Percentiles rank a stretch among this genome's conserved stretches.
Evolutionary conservation across 2,113 vertebrate genomes (phyloP).

Genomic region (Corvus moneduloides): DNA sequence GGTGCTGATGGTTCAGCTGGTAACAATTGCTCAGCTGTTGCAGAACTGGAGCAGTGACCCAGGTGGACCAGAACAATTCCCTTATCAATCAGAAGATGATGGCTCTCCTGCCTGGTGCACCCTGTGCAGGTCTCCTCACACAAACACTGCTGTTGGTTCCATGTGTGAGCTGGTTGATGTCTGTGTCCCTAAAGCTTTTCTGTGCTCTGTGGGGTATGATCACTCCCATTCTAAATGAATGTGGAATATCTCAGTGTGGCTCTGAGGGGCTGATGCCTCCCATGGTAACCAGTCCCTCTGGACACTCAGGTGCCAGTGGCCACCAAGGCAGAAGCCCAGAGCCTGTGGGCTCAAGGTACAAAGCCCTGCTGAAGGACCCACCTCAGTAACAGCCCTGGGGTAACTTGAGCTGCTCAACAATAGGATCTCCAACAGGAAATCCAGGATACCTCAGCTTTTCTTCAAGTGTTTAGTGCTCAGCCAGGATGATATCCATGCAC

Average conservation of each 20-base stretch:
- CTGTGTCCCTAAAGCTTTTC: not conserved
- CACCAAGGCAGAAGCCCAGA: not conserved
- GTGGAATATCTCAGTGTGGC: not conserved
- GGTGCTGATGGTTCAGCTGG: not conserved
- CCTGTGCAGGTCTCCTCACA: not conserved
- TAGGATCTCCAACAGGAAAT: not conserved
- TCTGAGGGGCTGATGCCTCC: not conserved
- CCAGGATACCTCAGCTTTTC: not conserved
- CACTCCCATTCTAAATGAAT: not conserved
- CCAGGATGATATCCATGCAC: not conserved
- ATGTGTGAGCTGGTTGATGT: not conserved
- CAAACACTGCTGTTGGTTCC: not conserved
- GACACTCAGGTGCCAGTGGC: not conserved
- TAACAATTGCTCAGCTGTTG: not conserved
- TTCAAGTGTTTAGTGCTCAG: not conserved
- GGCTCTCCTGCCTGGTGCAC: not conserved
- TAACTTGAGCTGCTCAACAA: not conserved
- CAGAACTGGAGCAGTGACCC: not conserved
- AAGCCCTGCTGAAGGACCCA: not conserved
- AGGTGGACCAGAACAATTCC: not conserved
- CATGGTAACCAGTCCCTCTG: no score
- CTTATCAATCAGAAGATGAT: not conserved
- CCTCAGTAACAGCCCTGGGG: not conserved
- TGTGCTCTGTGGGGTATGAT: not conserved
- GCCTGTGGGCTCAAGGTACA: not conserved